Evolutionary conservation across 2,113 vertebrate species (phyloP).

Genomic region (Dromaius novaehollandiae): DNA sequence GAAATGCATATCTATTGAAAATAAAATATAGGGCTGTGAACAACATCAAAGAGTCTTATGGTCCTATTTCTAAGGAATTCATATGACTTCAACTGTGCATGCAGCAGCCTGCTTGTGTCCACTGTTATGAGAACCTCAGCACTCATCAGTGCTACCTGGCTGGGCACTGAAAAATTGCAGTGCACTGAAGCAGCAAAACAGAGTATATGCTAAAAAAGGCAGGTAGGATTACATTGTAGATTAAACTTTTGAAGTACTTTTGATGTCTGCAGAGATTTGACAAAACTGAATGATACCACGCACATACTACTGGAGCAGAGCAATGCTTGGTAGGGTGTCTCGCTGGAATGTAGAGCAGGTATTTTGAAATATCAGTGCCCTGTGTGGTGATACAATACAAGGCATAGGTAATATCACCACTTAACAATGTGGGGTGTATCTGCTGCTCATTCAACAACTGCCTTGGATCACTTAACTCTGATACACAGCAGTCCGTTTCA

Average conservation of each 20-base stretch:
- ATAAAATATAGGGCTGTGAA: not conserved
- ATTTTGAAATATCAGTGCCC: not conserved
- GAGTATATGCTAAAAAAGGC: not conserved
- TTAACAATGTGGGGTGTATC: not conserved
- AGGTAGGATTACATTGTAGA: not conserved
- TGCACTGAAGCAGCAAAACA: not conserved
- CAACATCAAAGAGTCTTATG: not conserved
- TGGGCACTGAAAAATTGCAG: not conserved
- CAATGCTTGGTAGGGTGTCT: not conserved
- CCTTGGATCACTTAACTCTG: fast-evolving
- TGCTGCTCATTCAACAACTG: not conserved
- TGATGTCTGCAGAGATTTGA: not conserved
- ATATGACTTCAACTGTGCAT: fast-evolving
- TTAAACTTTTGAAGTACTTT: not conserved
- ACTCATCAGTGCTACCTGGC: not conserved
- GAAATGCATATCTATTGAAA: not conserved
- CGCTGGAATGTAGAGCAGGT: not conserved
- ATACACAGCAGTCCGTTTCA: not conserved
- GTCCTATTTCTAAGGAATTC: not conserved
- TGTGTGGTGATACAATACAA: not conserved
- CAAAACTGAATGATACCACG: not conserved
- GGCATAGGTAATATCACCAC: not conserved
- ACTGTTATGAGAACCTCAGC: not conserved
- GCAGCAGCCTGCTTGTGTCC: not conserved
- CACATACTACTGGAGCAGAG: not conserved